Evolutionary conservation across 1,140 invertebrate species (phyloP), one percentile per base, ranked within the genome.

Genomic region (Subanguina moxae): DNA sequence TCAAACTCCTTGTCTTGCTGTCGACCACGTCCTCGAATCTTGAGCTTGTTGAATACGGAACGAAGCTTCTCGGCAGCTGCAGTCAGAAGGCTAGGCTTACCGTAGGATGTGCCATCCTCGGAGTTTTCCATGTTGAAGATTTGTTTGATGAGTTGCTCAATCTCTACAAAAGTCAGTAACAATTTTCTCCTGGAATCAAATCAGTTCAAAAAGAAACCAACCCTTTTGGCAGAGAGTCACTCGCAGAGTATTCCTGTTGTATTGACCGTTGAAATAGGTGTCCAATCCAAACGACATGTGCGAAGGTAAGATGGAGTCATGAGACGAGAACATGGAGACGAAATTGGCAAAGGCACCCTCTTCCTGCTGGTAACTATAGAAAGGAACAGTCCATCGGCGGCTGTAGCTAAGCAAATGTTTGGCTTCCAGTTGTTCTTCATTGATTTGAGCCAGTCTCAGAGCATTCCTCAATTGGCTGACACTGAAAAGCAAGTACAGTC

Each of bases 301-400:
- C 13, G 72, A 45, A 74, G 62, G 32, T 58, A 59, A 19, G 67
- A 27, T 15, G 70, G 38, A 30, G 69, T 32, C 25, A 76, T 56
- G 28, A 76, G 27, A 27, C 30, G 48, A 52, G 23, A 52, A 52
- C 48, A 19, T 52, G 48, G 23, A 52, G 3, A 21, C 48, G 48
- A 25, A 64, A 23, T 75, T 70, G 17, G 76, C 30, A 72, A 78
- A 80, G 57, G 74, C 58, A 25, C 76, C 70, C 56, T 77, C 77
- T 25, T 67, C 38, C 38, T 69, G 38, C 28, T 46, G 43, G 13
- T 32, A 27, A 28, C 30, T 67, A 62, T 68, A 79, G 65, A 72
- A 63, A n/a, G 67, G 32, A 62, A 65, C 48, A 5, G 58, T 63
- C 38, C 65, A 62, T 28, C 59, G 43, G 25, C 65, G 32, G 63